phyloP scores from a whole-genome alignment of 1,140 invertebrate species.

The Microplitis demolitor region DNA sequence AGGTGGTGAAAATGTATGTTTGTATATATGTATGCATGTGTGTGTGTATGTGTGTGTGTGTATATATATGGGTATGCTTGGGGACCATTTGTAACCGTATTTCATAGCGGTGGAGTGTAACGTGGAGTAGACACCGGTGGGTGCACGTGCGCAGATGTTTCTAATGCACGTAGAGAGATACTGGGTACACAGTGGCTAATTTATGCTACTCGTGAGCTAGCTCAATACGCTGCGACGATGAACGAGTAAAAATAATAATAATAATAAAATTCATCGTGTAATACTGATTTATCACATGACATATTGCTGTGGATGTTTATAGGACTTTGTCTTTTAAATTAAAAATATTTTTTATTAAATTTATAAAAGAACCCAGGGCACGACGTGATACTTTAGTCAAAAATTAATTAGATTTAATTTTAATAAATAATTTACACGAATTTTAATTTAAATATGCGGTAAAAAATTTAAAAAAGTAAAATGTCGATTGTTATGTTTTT shows the following conservation, averaged over 20 bases:
- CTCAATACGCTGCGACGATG: background rate
- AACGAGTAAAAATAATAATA: background rate
- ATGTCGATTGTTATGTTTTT: too few species aligned
- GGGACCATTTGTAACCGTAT: slow-evolving; percentile 19
- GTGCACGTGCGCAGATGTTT: slow-evolving; percentile 27
- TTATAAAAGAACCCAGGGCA: too few species aligned
- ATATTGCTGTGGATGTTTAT: too few species aligned
- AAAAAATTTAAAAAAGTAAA: too few species aligned
- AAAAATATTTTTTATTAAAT: too few species aligned
- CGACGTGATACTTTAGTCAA: too few species aligned
- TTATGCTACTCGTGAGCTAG: background rate
- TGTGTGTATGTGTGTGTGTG: background rate
- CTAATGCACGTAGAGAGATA: slow-evolving; percentile 14
- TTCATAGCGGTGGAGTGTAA: slow-evolving; percentile 19
- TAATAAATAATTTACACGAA: too few species aligned
- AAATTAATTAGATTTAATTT: too few species aligned
- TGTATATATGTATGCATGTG: background rate
- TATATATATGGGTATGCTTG: background rate
- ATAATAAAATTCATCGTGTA: background rate
- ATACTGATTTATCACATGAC: background rate
- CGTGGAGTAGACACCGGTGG: background rate
- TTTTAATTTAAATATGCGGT: too few species aligned
- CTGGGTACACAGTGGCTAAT: background rate
- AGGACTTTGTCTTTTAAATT: too few species aligned
- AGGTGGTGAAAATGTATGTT: background rate